Evolutionary conservation across 1,140 invertebrate species (phyloP).

Genomic region (Temnothorax curvispinosus): DNA sequence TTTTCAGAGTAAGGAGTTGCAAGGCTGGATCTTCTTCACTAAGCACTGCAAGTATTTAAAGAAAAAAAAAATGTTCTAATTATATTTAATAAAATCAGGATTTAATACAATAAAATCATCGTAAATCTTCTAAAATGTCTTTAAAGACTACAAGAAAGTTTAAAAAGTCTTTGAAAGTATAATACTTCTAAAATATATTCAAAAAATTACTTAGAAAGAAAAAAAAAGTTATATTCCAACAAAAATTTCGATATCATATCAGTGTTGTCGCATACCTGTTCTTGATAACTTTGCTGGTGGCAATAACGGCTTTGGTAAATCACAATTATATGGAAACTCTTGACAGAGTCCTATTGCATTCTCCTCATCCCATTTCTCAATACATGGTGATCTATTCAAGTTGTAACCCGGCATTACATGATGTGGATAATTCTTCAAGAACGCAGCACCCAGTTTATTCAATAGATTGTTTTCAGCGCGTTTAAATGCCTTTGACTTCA

Average conservation of each 20-base stretch:
- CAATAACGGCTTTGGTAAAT: slow-evolving; percentile 82
- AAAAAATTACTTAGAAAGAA: not conserved
- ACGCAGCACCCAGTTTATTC: slow-evolving; percentile 62
- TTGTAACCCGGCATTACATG: slow-evolving; percentile 75
- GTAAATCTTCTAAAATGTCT: too few species aligned
- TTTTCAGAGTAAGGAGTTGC: slow-evolving; percentile 76
- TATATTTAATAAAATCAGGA: not conserved
- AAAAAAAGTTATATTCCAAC: slow-evolving; percentile 13
- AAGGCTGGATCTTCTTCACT: slow-evolving; percentile 75
- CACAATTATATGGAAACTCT: slow-evolving; percentile 79
- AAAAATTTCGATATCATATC: not conserved
- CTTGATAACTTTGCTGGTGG: slow-evolving; percentile 78
- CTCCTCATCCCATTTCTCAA: slow-evolving; percentile 70
- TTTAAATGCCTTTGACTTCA: slow-evolving; percentile 71
- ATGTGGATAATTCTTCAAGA: slow-evolving; percentile 72
- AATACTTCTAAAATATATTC: slow-evolving; percentile 62
- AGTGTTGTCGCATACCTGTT: slow-evolving; percentile 62
- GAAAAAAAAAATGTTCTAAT: not conserved
- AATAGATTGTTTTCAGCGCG: slow-evolving; percentile 70
- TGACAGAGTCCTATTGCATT: slow-evolving; percentile 72
- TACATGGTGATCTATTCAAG: slow-evolving; percentile 66
- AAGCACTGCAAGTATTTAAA: slow-evolving; percentile 66
- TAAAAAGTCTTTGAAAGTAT: slow-evolving; percentile 70
- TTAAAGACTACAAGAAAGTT: not conserved
- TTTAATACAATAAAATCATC: not conserved